Evolutionary conservation across 2,113 vertebrate species (phyloP).

Genomic region (Trogon melanurus): DNA sequence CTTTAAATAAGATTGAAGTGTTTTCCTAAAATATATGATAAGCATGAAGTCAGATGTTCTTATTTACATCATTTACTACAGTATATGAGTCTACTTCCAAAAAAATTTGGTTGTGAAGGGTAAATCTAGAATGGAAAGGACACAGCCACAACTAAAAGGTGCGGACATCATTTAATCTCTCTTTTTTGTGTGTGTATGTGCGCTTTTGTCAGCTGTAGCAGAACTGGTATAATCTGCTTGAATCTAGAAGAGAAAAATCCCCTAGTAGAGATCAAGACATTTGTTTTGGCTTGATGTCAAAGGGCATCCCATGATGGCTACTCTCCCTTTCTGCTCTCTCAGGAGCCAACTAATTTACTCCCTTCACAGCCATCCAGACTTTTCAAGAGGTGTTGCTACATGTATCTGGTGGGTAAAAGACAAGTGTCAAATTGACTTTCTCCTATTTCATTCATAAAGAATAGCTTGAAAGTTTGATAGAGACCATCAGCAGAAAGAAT

Average conservation of each 20-base stretch:
- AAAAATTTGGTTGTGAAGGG: background rate
- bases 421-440: background rate
- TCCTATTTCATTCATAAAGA: background rate
- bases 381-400: background rate
- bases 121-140: background rate
- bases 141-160: background rate
- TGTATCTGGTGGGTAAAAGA: background rate
- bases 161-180: background rate
- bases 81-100: background rate
- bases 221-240: background rate
- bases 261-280: background rate
- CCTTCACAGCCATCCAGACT: background rate
- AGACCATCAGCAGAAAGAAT: slow-evolving; percentile 7
- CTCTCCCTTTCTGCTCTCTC: background rate
- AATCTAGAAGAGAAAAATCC: background rate
- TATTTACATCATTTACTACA: background rate
- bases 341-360: background rate
- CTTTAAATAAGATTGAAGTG: background rate
- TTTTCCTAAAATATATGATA: background rate
- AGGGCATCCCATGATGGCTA: background rate
- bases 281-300: background rate
- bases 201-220: background rate
- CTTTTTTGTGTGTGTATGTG: background rate
- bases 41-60: background rate
- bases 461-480: background rate